These are phyloP conservation scores for Heteractis magnifica DNA, from an alignment of 92 coral and sea anemone species.

Conservation along the genomic window DNA sequence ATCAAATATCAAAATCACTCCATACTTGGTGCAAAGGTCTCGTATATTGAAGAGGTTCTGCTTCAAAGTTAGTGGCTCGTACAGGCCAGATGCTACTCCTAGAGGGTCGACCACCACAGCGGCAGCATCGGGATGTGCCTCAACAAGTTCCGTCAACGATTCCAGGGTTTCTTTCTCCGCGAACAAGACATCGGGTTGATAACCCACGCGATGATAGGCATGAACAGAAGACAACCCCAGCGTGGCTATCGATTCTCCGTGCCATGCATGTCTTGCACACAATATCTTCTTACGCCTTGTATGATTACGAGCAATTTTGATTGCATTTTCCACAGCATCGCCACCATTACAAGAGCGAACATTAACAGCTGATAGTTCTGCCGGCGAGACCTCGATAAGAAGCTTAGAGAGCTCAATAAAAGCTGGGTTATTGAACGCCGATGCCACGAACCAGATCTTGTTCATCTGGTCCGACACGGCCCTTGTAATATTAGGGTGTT, in stretches of 20 bases:
- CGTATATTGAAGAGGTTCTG: background rate
- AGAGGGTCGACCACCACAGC: background rate
- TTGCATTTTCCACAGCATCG: background rate
- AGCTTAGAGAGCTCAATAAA: background rate
- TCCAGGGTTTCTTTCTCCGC: background rate
- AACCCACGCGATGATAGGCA: background rate
- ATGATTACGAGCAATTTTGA: background rate
- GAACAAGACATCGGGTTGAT: background rate
- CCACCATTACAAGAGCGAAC: background rate
- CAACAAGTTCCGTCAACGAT: background rate
- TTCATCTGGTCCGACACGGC: background rate
- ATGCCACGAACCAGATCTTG: background rate
- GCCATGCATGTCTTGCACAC: background rate
- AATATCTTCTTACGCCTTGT: slow-evolving; percentile 7
- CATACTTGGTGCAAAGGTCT: background rate
- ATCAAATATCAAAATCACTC: background rate
- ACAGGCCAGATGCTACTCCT: background rate
- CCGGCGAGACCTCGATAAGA: background rate
- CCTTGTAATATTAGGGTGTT: background rate
- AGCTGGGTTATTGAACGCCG: background rate
- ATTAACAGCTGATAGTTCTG: background rate
- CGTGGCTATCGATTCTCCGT: background rate
- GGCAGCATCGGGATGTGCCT: background rate
- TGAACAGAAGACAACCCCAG: background rate
- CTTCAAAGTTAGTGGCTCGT: background rate